Percentiles rank a stretch among this genome's conserved stretches.
Evolutionary conservation across 2,888 invertebrate genomes (phyloP).

Genomic region (Drosophila meridiana): DNA sequence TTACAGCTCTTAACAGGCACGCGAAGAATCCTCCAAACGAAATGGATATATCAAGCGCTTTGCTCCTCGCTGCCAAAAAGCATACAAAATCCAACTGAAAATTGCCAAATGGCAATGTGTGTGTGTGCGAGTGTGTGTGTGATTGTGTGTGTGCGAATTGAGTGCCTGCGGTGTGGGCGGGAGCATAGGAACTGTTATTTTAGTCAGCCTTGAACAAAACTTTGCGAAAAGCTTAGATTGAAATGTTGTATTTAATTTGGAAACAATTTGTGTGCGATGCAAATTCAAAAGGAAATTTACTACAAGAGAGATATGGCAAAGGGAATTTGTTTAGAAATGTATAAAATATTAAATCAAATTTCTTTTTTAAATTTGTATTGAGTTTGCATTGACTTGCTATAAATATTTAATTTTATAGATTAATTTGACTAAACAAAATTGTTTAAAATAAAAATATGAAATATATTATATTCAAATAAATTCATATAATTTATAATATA

Average conservation of each 20-base stretch:
- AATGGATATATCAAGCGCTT: conserved; percentile 72
- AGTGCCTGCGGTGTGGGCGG: conserved; percentile 10
- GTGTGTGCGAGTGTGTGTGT: conserved; percentile 17
- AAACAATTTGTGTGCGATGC: conserved; percentile 11
- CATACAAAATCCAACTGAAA: conserved; percentile 60
- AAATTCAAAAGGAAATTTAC: conserved; percentile 7
- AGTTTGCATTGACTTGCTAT: no score
- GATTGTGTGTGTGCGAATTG: conserved; percentile 18
- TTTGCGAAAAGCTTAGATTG: conserved; percentile 28
- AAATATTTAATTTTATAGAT: no score
- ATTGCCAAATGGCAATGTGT: conserved; percentile 66
- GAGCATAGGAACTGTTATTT: conserved; percentile 35
- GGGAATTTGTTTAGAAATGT: background rate
- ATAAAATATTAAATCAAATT: background rate
- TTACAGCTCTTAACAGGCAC: conserved; percentile 74
- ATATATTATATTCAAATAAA: no score
- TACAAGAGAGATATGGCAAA: background rate
- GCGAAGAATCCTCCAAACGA: conserved; percentile 76
- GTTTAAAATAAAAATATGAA: no score
- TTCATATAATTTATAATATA: no score
- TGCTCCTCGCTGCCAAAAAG: conserved; percentile 52
- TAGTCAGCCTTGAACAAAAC: conserved; percentile 33
- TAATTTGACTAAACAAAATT: no score
- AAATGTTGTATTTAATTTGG: conserved; percentile 31
- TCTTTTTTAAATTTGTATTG: no score